Evolutionary conservation across 2,797 vertebrate genomes (phyloP).

Genomic region (Pelodytes ibericus): DNA sequence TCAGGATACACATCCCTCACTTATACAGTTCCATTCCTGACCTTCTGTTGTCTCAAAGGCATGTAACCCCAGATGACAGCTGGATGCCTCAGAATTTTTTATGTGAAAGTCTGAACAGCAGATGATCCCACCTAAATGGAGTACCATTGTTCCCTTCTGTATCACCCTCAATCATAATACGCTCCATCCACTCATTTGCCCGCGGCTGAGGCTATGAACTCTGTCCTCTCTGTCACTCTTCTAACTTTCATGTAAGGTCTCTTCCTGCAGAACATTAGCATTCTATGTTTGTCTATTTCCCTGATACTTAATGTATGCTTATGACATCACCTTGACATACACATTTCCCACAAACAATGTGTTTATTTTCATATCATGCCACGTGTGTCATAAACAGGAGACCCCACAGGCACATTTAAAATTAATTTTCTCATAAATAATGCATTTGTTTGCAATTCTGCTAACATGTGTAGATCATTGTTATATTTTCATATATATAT

Average conservation of each 20-base stretch:
- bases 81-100: not conserved
- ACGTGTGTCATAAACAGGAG: too few relatives aligned
- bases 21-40: not conserved
- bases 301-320: too few relatives aligned
- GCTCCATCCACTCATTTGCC: not conserved
- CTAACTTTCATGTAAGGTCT: not conserved
- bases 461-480: too few relatives aligned
- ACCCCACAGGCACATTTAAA: too few relatives aligned
- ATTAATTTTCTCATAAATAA: too few relatives aligned
- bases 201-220: not conserved
- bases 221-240: not conserved
- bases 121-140: not conserved
- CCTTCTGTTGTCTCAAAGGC: not conserved
- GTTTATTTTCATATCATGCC: too few relatives aligned
- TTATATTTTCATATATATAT: too few relatives aligned
- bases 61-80: not conserved
- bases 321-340: too few relatives aligned
- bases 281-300: too few relatives aligned
- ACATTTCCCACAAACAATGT: too few relatives aligned
- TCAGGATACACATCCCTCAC: not conserved
- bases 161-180: not conserved
- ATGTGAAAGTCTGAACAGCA: not conserved
- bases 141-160: not conserved
- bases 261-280: not conserved
- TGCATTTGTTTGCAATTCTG: too few relatives aligned